Conservation (phyloP, 2,113 vertebrate genomes). For the Eclectus roratus region DNA sequence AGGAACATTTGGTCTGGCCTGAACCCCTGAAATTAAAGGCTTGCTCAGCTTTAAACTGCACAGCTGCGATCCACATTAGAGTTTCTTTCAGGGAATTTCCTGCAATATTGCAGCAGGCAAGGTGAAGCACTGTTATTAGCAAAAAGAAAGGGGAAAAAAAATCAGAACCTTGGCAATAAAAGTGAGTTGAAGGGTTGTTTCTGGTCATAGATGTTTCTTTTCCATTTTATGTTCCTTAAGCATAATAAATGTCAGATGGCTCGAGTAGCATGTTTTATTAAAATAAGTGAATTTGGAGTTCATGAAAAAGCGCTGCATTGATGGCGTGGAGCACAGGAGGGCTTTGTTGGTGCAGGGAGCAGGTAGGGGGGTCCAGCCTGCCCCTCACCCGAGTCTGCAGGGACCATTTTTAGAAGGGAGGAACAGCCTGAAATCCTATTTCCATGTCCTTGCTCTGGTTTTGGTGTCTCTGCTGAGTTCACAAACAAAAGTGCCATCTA, state of each 20-base stretch:
- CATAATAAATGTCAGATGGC: slow-evolving; percentile 61
- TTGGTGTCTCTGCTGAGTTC: not conserved
- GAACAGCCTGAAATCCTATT: not conserved
- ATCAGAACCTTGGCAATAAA: slow-evolving; percentile 47
- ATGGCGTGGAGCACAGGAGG: not conserved
- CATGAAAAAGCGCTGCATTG: not conserved
- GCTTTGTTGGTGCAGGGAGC: not conserved
- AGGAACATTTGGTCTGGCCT: not conserved
- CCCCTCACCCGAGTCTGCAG: not conserved
- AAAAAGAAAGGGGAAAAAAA: not conserved
- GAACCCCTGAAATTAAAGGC: not conserved
- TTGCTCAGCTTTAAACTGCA: not conserved
- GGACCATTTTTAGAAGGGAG: not conserved
- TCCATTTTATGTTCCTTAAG: slow-evolving; percentile 58
- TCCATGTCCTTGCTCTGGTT: not conserved
- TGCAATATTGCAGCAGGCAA: not conserved
- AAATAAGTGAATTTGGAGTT: slow-evolving; percentile 25
- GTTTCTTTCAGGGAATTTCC: not conserved
- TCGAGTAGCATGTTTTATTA: slow-evolving; percentile 30
- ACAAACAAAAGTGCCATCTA: not conserved
- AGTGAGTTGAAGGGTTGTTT: slow-evolving; percentile 31
- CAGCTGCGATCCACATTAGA: slow-evolving; percentile 37
- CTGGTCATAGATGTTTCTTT: slow-evolving; percentile 52
- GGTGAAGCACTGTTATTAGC: not conserved
- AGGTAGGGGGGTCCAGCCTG: not conserved